Base-by-base conservation (phyloP, 2,888 invertebrate genomes). In the Salticus scenicus region DNA sequence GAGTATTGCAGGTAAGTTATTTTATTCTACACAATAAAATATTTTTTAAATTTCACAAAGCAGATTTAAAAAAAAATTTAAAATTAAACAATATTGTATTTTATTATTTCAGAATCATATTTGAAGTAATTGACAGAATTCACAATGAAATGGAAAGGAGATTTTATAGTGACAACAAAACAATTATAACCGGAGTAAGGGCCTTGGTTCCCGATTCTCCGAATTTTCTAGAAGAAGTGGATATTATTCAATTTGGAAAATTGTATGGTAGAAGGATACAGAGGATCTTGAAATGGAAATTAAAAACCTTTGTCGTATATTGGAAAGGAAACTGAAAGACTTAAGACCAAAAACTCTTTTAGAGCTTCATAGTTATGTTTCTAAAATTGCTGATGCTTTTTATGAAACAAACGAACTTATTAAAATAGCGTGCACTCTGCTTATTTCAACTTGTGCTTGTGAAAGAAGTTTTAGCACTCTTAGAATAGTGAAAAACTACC, bases 401-500 rank as follows among this genome's bases (percentile, higher is more conserved):
- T 24, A 27, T 12, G 24, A 63, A 8, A 2, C 24, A 27, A 27
- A 63, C 24, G 12, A 10, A 0, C 12, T 63, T 7, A 1, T 63
- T 2, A 63, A 63, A 24, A 63, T 24, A 27, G 63, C 63, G 7
- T 63, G 63, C 28, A 63, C 63, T 7, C 24, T 63, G 63, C 63
- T 24, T 0, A 8, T 63, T 63, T 63, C 63, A 20, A 63, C 63
- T 20, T 63, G 63, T 27, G 63, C 63, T 1, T 63, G 66, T 28
- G 66, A 76, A 27, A 57, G 41, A 42, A 42, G 51, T 30, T 63
- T 64, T 1, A 64, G 37, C 8, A 63, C 12, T n/a, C 57, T 74
- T n/a, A 75, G 64, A 72, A 77, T 81, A 42, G 66, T 42, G n/a
- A 78, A 42, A 30, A 37, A 37, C n/a, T n/a, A n/a, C n/a, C n/a